These are phyloP conservation scores for Nannoperca obscura DNA, from an alignment of 2,797 vertebrate genomes.

Conservation along the genomic window DNA sequence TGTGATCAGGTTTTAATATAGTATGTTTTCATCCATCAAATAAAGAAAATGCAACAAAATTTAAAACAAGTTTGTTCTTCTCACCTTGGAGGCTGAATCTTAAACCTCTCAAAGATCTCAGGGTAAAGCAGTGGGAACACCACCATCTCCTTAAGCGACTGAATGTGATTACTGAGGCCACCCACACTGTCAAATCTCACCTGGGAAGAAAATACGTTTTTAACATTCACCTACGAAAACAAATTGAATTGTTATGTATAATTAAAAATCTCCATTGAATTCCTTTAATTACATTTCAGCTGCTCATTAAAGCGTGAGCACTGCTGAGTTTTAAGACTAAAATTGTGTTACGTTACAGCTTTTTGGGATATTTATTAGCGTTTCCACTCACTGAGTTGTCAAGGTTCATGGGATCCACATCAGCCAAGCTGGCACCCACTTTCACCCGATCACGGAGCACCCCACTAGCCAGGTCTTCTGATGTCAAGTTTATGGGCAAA, in stretches of 20 bases:
- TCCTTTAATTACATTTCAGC: background rate
- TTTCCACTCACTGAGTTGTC: slow-evolving; percentile 91
- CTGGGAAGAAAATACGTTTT: slow-evolving; percentile 74
- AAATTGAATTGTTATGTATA: background rate
- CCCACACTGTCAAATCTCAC: slow-evolving; percentile 96
- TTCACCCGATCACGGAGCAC: slow-evolving; percentile 95
- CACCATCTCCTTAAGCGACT: slow-evolving; percentile 99
- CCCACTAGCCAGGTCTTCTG: slow-evolving; percentile 94
- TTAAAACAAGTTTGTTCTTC: slow-evolving; percentile 20
- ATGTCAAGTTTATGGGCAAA: slow-evolving; percentile 95
- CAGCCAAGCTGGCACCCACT: slow-evolving; percentile 97
- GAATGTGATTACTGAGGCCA: slow-evolving; percentile 95
- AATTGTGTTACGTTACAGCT: background rate
- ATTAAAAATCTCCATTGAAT: background rate
- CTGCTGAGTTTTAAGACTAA: background rate
- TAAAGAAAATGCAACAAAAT: background rate
- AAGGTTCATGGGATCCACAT: slow-evolving; percentile 98
- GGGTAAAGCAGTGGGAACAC: slow-evolving; percentile 98
- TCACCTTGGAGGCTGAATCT: slow-evolving; percentile 98
- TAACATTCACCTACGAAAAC: background rate
- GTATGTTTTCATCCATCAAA: background rate
- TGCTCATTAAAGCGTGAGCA: background rate
- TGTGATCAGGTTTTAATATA: background rate
- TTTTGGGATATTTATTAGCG: background rate
- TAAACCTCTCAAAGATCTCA: slow-evolving; percentile 98